Base-by-base conservation (phyloP, 23 tunicate species). In the Styela plicata region DNA sequence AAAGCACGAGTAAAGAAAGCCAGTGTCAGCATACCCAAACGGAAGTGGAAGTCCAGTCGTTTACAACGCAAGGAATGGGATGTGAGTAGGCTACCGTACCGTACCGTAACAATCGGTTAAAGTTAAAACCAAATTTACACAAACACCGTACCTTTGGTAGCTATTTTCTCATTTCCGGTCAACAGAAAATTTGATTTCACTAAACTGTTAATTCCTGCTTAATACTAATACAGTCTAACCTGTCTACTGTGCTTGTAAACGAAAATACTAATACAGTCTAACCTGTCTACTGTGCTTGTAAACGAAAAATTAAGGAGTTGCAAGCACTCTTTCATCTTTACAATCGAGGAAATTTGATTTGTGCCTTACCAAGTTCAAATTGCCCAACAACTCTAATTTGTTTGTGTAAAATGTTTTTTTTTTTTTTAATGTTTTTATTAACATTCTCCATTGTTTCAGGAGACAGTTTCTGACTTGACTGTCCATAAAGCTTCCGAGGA, bases 401-500 rank as follows among this genome's bases (percentile, higher is more conserved):
- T n/a, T n/a, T n/a, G n/a, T n/a, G n/a, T n/a, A n/a, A n/a, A n/a
- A n/a, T n/a, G n/a, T n/a, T n/a, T n/a, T n/a, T n/a, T n/a, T n/a
- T n/a, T n/a, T n/a, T n/a, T n/a, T n/a, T n/a, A n/a, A n/a, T n/a
- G n/a, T n/a, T n/a, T n/a, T n/a, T n/a, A n/a, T n/a, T n/a, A n/a
- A n/a, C n/a, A n/a, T n/a, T n/a, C n/a, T n/a, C n/a, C n/a, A n/a
- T 5, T 44, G 57, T 85, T 82, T 33, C 74, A 91, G 97, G 63
- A 76, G 53, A 88, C 98, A 2, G 83, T 88, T 36, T 77, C 84
- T 52, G 98, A 93, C 70, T 73, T 93, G 27, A 84, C 89, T 1
- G 89, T 93, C 2, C 98, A 93, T 74, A 91, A 85, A 74, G 98
- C 98, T 2, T 78, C 92, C 3, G 87, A 86, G 1, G 93, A 85